Base-by-base conservation (phyloP, 1,140 invertebrate species). In the Drosophila baimaii region DNA sequence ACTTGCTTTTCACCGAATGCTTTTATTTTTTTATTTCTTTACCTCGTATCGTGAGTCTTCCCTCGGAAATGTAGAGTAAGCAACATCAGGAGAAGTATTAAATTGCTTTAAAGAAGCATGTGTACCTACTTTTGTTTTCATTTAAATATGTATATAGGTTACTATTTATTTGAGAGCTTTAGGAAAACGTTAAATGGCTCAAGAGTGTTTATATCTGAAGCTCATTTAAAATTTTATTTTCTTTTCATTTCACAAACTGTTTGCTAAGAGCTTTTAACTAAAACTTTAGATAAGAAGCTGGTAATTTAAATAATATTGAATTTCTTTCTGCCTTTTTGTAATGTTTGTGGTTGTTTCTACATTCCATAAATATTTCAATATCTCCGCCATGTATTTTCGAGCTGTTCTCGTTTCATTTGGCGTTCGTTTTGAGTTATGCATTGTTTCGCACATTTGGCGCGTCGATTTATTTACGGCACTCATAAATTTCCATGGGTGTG, bases 361-460 rank as follows among this genome's bases (percentile, higher is more conserved):
- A 57, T 71, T 72, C 27, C 43, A 58, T 71, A 71, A 58, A 71
- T 71, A 71, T 71, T 72, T 58, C 15, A 72, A 44, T 72, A 71
- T 58, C 58, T 49, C 12, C 17, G 39, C 33, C 43, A 56, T 71
- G 43, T 71, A 49, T 17, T 29, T 39, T 47, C 65, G 43, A 70
- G 51, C 33, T 58, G 27, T 41, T 23, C 64, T 35, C 66, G 33
- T 71, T 71, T 71, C 65, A 71, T 71, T 71, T 71, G 27, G 51
- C 69, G 43, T 41, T 39, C 27, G 27, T 64, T 82, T 76, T 86
- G 79, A 86, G 79, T 86, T 86, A 86, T 86, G 82, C 70, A 76
- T 86, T 86, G 76, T 89, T 88, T 88, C 84, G 83, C 82, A 88
- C 82, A 88, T 86, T 86, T 88, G 82, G 83, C 52, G 83, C 66